These are phyloP conservation scores for Leptinotarsa tumamoca DNA, from an alignment of 2,888 invertebrate species.

Conservation along the genomic window DNA sequence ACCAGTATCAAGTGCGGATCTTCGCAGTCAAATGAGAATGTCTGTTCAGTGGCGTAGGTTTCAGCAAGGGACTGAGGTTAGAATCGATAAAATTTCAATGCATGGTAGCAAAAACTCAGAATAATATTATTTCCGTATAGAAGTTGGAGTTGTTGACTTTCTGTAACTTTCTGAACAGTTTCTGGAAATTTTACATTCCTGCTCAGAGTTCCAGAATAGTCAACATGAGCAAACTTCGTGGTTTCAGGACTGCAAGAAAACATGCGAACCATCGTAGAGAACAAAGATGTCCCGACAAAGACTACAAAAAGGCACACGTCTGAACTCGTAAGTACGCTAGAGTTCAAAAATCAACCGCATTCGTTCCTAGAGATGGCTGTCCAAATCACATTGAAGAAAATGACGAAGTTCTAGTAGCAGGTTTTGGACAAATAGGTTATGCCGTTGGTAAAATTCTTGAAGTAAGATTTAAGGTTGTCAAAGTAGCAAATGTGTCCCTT, in stretches of 20 bases:
- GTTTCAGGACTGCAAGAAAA: constrained; percentile 98
- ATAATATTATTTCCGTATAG: too few relatives aligned
- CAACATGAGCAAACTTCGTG: constrained; percentile 91
- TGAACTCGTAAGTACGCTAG: constrained; percentile 99
- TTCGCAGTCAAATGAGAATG: constrained; percentile 61
- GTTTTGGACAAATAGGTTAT: constrained; percentile 99
- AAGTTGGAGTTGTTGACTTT: too few relatives aligned
- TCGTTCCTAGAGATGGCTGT: constrained; percentile 99
- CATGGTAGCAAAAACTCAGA: too few relatives aligned
- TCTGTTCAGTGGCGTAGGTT: constrained; percentile 27
- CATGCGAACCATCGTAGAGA: constrained; percentile 97
- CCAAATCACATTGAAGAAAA: constrained; percentile 99
- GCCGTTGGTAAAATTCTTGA: constrained; percentile 99
- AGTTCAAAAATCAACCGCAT: constrained; percentile 99
- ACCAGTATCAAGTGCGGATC: constrained; percentile 63
- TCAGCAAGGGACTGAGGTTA: neutral
- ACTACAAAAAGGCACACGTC: constrained; percentile 99
- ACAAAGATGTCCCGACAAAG: constrained; percentile 99
- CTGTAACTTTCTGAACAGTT: too few relatives aligned
- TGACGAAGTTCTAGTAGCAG: constrained; percentile 99
- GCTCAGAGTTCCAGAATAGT: too few relatives aligned
- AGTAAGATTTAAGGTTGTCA: constrained; percentile 91
- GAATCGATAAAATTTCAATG: too few relatives aligned
- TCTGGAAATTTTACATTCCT: too few relatives aligned
- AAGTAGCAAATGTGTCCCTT: constrained; percentile 99